Percentiles rank a stretch among this genome's conserved stretches.
These are phyloP conservation scores for Caenorhabditis sp. DNA, from an alignment of 2,888 invertebrate species.

Conservation along the genomic window DNA sequence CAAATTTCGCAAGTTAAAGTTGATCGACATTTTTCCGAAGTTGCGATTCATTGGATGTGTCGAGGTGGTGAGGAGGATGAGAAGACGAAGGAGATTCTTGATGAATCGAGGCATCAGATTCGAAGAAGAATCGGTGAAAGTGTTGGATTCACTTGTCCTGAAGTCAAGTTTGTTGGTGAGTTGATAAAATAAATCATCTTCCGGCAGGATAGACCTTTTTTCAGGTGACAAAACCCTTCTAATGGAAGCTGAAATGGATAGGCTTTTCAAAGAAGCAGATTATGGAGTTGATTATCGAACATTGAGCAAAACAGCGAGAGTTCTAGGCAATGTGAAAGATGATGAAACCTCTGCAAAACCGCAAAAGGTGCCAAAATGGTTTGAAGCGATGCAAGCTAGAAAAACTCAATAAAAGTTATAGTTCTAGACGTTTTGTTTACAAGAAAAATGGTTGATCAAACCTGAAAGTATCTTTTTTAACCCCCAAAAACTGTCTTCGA, in stretches of 20 bases:
- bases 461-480: too few relatives aligned
- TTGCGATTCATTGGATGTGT: constrained; percentile 25
- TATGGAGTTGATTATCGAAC: constrained; percentile 48
- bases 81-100: constrained; percentile 22
- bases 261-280: constrained; percentile 46
- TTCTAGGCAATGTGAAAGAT: constrained; percentile 31
- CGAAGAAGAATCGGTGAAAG: constrained; percentile 31
- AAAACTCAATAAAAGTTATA: background rate
- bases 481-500: too few relatives aligned
- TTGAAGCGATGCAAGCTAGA: background rate
- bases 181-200: background rate
- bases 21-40: constrained; percentile 31
- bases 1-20: constrained; percentile 27
- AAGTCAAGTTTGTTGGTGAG: constrained; percentile 36
- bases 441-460: too few relatives aligned
- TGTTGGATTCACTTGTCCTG: constrained; percentile 40
- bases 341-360: background rate
- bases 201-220: too few relatives aligned
- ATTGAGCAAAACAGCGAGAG: constrained; percentile 36
- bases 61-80: constrained; percentile 27
- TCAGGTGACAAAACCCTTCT: constrained; percentile 23
- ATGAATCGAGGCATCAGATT: constrained; percentile 29
- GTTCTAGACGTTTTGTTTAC: too few relatives aligned
- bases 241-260: constrained; percentile 48
- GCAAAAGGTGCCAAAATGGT: constrained; percentile 6